These are phyloP conservation scores for zebrafish (Danio rerio) DNA, from an alignment of 2,113 vertebrate genomes.

Conservation along the genomic window GRCz12tu NC_133195.1:48369001-48369500, in stretches of 20 bases:
- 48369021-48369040: slow-evolving; percentile 22
- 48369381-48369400: too few species aligned
- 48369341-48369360: background rate
- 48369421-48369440: too few species aligned
- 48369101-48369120: slow-evolving; percentile 20
- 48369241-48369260: slow-evolving; percentile 6
- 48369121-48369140: background rate
- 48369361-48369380: too few species aligned
- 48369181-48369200: slow-evolving; percentile 49
- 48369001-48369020: slow-evolving; percentile 6
- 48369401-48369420: too few species aligned
- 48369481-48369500: too few species aligned
- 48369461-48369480: too few species aligned
- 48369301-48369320: background rate
- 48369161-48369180: slow-evolving; percentile 48
- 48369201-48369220: slow-evolving; percentile 54
- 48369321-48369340: slow-evolving; percentile 22
- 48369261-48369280: slow-evolving; percentile 45
- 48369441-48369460: too few species aligned
- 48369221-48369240: slow-evolving; percentile 39
- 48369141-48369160: slow-evolving; percentile 51
- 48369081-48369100: background rate
- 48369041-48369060: slow-evolving; percentile 44
- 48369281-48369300: slow-evolving; percentile 48
- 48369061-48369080: slow-evolving; percentile 30